Evolutionary conservation across 2,888 invertebrate genomes (phyloP).

Genomic region (Mesodorylaimus sp.): DNA sequence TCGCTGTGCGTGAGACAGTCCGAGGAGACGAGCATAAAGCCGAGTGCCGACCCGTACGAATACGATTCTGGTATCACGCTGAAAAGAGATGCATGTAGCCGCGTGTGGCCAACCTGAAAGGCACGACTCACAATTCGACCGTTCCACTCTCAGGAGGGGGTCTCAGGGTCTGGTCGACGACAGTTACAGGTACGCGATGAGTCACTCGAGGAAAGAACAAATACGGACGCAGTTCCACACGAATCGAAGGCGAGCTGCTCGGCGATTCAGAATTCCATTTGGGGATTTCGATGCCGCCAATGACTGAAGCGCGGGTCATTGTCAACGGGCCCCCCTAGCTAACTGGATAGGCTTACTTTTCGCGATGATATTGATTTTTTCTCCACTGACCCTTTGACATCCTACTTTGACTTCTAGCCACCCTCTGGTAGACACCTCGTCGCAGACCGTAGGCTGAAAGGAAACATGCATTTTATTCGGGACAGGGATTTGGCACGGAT

Average conservation of each 20-base stretch:
- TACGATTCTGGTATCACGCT: neutral
- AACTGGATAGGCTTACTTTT: neutral
- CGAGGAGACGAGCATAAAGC: neutral
- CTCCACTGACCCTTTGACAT: neutral
- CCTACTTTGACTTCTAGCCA: neutral
- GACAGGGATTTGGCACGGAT: too few relatives aligned
- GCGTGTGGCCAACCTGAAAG: neutral
- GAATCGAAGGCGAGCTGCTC: too few relatives aligned
- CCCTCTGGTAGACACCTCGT: neutral
- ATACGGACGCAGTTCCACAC: neutral
- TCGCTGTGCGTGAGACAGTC: neutral
- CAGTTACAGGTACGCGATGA: too few relatives aligned
- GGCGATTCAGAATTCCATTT: too few relatives aligned
- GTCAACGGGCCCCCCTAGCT: too few relatives aligned
- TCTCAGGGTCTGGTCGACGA: too few relatives aligned
- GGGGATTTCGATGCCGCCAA: too few relatives aligned
- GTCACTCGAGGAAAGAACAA: neutral
- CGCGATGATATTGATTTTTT: neutral
- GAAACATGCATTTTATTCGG: neutral
- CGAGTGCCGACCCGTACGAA: neutral
- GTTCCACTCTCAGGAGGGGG: too few relatives aligned
- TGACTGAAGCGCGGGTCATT: too few relatives aligned
- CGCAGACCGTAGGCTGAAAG: neutral
- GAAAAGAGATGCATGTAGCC: too few relatives aligned
- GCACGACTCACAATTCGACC: neutral